Evolutionary conservation across 2,888 invertebrate genomes (phyloP), one percentile per base, ranked within the genome.

Genomic region (Ophioninae sp.): DNA sequence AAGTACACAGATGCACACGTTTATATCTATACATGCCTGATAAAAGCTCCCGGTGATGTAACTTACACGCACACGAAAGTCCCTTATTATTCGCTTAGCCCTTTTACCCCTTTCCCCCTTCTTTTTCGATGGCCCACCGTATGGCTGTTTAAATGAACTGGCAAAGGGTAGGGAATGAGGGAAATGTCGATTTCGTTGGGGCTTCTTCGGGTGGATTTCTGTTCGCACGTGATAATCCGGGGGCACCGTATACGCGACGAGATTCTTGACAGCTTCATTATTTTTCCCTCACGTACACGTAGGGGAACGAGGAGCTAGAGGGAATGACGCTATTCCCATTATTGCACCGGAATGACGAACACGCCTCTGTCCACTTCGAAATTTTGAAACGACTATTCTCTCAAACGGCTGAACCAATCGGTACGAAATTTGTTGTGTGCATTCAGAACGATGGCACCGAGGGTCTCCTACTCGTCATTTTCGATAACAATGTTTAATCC

Each of bases 211-310:
- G 13, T 51, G 51, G 39, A 37, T 20, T 61, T 76, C 79, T 58
- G 76, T 61, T 56, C 67, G 17, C 56, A 63, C 76, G 82, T 39
- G 73, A 81, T 84, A 84, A 84, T 84, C 84, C 72, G 39, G 74
- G 75, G 41, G 79, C 76, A 79, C 76, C 64, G 51, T 51, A 51
- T 51, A 71, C n/a, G 56, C 22, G 75, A 83, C 74, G 69, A 72
- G 65, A 51, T 59, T 67, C 67, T 58, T 82, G 84, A 84, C 84
- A 82, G 84, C 77, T 82, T 74, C 73, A 84, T 84, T 84, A 84
- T 84, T 81, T 84, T 79, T 17, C 73, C 22, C 30, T 30, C 2
- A 30, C 30, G 30, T 30, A 30, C 3, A 30, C 30, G 1, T 30
- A 30, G 30, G 30, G 30, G 30, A 30, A 30, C 3, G 3, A 1